These are phyloP conservation scores for Dreissena polymorpha DNA, from an alignment of 1,140 invertebrate species.

Conservation along the genomic window DNA sequence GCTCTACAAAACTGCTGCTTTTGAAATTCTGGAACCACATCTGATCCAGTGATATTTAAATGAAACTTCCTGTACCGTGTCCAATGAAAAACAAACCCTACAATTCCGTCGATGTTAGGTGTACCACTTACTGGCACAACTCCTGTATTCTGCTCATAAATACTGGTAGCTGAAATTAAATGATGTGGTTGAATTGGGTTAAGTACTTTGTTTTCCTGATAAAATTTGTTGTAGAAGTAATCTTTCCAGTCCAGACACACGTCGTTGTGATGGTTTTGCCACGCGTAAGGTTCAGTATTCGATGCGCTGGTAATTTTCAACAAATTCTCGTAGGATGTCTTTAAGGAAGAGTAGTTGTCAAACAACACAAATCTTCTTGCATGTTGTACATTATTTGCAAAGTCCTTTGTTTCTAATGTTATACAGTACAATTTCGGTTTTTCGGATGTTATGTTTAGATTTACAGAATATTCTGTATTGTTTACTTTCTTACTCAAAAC, in stretches of 20 bases:
- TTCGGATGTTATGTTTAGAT: neutral
- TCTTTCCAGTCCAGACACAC: conserved; percentile 14
- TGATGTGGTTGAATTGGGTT: conserved; percentile 38
- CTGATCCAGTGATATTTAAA: neutral
- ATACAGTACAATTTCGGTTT: conserved; percentile 17
- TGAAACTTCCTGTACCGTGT: neutral
- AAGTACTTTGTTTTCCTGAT: conserved; percentile 37
- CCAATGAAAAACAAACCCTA: conserved; percentile 4
- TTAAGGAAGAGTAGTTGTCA: conserved; percentile 15
- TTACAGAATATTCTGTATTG: neutral
- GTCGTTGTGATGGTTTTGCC: conserved; percentile 31
- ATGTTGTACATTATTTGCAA: conserved; percentile 13
- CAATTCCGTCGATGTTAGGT: conserved; percentile 60
- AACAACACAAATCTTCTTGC: conserved; percentile 31
- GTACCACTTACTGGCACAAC: conserved; percentile 57
- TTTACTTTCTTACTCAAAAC: neutral
- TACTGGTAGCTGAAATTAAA: neutral
- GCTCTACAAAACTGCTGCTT: conserved; percentile 15
- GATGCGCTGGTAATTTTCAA: conserved; percentile 9
- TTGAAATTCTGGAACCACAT: conserved; percentile 31
- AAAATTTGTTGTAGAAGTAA: conserved; percentile 16
- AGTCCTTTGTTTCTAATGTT: conserved; percentile 18
- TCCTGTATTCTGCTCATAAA: conserved; percentile 62
- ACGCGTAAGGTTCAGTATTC: neutral
- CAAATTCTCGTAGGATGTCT: neutral